Conservation (phyloP, 2,113 vertebrate genomes). For the Circaetus cinerascens region DNA sequence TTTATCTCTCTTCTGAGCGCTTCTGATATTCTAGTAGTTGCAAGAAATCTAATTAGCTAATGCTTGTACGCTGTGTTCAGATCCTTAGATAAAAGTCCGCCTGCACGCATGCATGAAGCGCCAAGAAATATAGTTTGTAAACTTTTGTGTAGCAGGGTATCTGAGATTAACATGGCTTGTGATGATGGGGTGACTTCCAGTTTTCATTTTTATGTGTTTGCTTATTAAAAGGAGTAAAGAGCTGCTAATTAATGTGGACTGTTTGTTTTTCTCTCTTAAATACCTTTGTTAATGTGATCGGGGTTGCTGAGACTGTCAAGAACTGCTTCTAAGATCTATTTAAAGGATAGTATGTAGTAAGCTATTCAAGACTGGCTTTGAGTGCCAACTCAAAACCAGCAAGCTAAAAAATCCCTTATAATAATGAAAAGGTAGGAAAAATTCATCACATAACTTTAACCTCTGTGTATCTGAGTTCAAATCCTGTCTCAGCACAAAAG, state of each 20-base stretch:
- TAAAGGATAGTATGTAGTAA: background rate
- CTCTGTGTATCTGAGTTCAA: background rate
- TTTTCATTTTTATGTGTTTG: background rate
- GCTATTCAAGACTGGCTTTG: background rate
- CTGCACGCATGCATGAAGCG: background rate
- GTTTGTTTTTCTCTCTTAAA: background rate
- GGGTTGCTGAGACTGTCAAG: background rate
- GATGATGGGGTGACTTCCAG: background rate
- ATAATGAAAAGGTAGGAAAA: background rate
- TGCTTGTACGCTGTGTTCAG: background rate
- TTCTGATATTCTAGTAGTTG: background rate
- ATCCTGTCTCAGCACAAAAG: background rate
- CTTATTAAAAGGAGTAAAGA: background rate
- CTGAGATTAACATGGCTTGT: background rate
- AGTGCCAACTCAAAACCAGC: background rate
- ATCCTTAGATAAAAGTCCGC: background rate
- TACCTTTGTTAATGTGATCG: background rate
- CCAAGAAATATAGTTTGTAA: background rate
- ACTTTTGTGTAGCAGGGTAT: background rate
- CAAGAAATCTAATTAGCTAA: conserved; percentile 35
- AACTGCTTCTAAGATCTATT: background rate
- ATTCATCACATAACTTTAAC: background rate
- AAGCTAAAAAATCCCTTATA: background rate
- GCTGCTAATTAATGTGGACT: background rate
- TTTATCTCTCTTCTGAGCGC: background rate